Evolutionary conservation across 1,140 invertebrate genomes (phyloP), one percentile per base, ranked within the genome.

Genomic region (Aphaenogaster rudis): DNA sequence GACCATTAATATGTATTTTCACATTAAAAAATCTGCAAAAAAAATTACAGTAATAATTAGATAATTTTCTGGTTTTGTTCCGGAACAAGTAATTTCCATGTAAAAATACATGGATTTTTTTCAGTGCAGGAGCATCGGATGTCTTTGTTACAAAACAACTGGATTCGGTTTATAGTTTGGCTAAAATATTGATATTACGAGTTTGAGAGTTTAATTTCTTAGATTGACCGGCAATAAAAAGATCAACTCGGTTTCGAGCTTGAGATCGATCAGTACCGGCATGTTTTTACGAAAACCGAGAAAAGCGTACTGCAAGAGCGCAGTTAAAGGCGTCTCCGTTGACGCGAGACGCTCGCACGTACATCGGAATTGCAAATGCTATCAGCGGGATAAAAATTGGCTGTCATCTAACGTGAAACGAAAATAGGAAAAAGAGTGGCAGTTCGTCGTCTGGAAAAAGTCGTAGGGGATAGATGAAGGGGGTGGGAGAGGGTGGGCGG

Each of bases 351-450:
- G 42, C 42, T 69, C 21, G 21, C 66, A 69, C 66, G 21, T 69
- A 15, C 93, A 94, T 95, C 90, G 89, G 94, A 95, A 95, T 95
- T 95, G 94, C 94, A 95, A 95, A 95, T 95, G 94, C 93, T 95
- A 94, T 94, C 94, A 94, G 92, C 91, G 89, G 91, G 90, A 94
- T 94, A 95, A 95, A 95, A 95, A 95, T 95, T 95, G 94, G 94
- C 93, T 95, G 95, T 95, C 94, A 94, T 95, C 93, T 93, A 91
- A 93, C 88, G 90, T 92, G 88, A 88, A 92, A 91, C 86, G 90
- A 59, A 86, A 91, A 66, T 61, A 86, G 61, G 71, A 88, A 88
- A 79, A 80, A 80, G 15, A 48, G 54, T 13, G 57, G 50, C n/a
- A 50, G 52, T 7, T 42, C 21, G 57, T 48, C 17, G 17, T 11